Base-by-base conservation (phyloP, 2,113 vertebrate genomes). In the Scomber japonicus region DNA sequence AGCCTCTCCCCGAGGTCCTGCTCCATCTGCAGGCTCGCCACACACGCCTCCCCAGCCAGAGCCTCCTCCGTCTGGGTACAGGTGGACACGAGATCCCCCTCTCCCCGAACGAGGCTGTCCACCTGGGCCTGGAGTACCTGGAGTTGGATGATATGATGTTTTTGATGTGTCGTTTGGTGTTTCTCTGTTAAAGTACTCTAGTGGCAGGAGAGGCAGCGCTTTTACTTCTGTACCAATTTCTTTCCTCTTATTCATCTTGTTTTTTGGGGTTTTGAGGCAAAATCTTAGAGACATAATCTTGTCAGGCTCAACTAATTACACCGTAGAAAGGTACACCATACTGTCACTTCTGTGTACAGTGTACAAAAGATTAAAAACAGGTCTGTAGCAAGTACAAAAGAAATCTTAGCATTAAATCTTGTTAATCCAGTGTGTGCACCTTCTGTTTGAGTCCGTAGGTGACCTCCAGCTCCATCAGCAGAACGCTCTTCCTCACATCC, bases 381-480 rank as follows among this genome's bases (percentile, higher is more conserved):
- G 35, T 40, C 9, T 40, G 35, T 40, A 40, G 35, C 9, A 40
- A 40, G 6, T 40, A 40, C 35, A 40, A 40, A 40, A 40, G 6
- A 40, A 40, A 40, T 40, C 35, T 40, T 40, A 10, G 8, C 8
- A 7, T 9, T 40, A 40, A 9, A 40, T 40, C 21, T 14, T 64
- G 53, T 49, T 9, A 55, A 19, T 68, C 19, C 11, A 9, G 8
- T 40, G 4, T 50, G 0, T 27, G 45, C 86, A 97, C 98, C 95
- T 99, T 99, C 92, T 99, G 98, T 91, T 99, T 99, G 90, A 98
- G 96, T 70, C 97, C 97, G 8, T 96, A 98, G 68, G 98, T 99
- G 89, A 99, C 98, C 85, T 99, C 98, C 89, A 99, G 94, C 88
- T 99, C 98, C 98, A 99, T 99, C 10, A 99, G 96, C 80, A 99